phyloP scores from a whole-genome alignment of 2,797 vertebrate species.

The Tadarida brasiliensis region DNA sequence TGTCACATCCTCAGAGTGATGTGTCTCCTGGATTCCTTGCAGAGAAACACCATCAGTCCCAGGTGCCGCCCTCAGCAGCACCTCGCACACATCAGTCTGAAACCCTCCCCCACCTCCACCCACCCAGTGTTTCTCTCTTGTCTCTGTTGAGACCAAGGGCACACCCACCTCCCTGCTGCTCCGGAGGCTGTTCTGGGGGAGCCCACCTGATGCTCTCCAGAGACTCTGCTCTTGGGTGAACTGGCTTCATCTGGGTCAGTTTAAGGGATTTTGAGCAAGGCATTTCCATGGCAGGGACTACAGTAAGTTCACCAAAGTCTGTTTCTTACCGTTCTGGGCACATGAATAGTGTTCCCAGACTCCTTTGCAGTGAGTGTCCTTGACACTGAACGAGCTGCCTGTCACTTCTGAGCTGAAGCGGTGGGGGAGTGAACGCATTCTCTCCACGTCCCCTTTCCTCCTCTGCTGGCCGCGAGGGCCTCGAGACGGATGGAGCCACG shows the following conservation, averaged over 20 bases:
- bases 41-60: not conserved
- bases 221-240: not conserved
- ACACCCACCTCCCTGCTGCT: rapidly evolving
- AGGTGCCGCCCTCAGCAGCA: not conserved
- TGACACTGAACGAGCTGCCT: not conserved
- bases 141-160: not conserved
- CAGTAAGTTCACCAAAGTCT: not conserved
- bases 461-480: not conserved
- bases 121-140: not conserved
- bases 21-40: not conserved
- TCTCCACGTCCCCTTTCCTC: not conserved
- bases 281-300: not conserved
- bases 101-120: no score
- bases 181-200: not conserved
- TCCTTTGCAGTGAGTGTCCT: not conserved
- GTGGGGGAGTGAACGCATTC: not conserved
- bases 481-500: not conserved
- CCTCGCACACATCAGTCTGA: not conserved
- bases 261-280: not conserved
- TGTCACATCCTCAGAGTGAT: not conserved
- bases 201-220: not conserved
- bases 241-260: not conserved
- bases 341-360: not conserved
- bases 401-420: not conserved
- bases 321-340: not conserved